These are phyloP conservation scores for Conchocele bisecta DNA, from an alignment of 2,888 invertebrate species.

Conservation along the genomic window DNA sequence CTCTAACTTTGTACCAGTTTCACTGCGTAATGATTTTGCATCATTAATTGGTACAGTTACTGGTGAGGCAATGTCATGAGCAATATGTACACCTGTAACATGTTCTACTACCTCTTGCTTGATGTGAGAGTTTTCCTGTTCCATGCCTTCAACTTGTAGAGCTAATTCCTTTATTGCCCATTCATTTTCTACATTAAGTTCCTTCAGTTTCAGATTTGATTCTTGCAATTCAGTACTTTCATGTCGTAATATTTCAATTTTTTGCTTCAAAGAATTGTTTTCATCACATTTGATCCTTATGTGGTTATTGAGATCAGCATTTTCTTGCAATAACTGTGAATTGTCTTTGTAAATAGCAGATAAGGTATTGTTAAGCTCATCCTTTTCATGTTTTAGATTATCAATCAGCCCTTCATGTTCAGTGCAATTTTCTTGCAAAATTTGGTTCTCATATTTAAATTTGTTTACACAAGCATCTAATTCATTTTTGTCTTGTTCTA, in stretches of 20 bases:
- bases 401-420: not conserved
- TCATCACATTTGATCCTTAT: not conserved
- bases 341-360: conserved; percentile 5
- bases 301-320: not conserved
- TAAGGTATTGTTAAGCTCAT: conserved; percentile 32
- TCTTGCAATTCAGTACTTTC: not conserved
- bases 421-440: no score
- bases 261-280: conserved; percentile 13
- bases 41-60: no score
- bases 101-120: no score
- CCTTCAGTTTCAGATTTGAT: not conserved
- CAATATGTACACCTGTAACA: no score
- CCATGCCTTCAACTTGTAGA: conserved; percentile 36
- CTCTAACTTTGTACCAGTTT: no score
- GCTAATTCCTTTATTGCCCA: conserved; percentile 50
- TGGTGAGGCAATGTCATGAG: no score
- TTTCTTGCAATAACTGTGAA: conserved; percentile 10
- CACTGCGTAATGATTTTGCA: no score
- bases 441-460: no score
- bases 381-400: conserved; percentile 35
- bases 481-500: no score
- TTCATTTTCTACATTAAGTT: conserved; percentile 53
- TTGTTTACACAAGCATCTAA: no score
- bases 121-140: conserved; percentile 40
- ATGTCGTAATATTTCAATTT: not conserved